phyloP scores from a whole-genome alignment of 2,113 vertebrate genomes.

The Nicator chloris region DNA sequence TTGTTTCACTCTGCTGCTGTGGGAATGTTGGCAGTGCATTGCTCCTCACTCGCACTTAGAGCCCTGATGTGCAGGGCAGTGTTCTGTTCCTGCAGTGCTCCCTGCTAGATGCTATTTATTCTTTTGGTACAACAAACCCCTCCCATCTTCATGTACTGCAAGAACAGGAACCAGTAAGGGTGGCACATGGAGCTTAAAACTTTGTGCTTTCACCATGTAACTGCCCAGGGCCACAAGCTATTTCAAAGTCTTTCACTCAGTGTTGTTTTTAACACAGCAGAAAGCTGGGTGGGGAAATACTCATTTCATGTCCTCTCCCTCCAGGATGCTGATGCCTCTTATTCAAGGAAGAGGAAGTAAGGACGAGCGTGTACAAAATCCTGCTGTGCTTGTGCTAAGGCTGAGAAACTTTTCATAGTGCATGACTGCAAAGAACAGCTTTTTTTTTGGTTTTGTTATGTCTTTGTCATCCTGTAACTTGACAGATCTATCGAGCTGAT shows the following conservation, averaged over 20 bases:
- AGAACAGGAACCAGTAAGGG: not conserved
- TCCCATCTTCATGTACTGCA: not conserved
- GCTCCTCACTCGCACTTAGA: rapidly evolving
- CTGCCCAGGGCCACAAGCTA: not conserved
- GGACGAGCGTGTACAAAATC: not conserved
- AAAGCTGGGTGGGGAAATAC: not conserved
- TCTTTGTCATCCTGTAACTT: not conserved
- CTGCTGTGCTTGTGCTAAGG: not conserved
- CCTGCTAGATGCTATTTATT: not conserved
- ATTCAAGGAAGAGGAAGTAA: conserved; percentile 77
- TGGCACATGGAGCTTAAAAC: not conserved
- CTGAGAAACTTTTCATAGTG: not conserved
- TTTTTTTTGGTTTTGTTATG: not conserved
- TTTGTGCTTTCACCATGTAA: not conserved
- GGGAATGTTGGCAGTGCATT: not conserved
- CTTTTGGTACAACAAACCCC: not conserved
- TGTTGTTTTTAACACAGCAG: not conserved
- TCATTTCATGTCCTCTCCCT: not conserved
- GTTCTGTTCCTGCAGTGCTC: not conserved
- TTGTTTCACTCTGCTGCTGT: not conserved
- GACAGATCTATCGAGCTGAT: not conserved
- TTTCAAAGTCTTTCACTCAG: not conserved
- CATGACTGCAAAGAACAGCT: not conserved
- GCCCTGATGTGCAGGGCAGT: not conserved
- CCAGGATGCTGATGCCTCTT: conserved; percentile 86